Evolutionary conservation across 2,797 vertebrate species (phyloP).

Genomic region (Phylloscopus collybita): DNA sequence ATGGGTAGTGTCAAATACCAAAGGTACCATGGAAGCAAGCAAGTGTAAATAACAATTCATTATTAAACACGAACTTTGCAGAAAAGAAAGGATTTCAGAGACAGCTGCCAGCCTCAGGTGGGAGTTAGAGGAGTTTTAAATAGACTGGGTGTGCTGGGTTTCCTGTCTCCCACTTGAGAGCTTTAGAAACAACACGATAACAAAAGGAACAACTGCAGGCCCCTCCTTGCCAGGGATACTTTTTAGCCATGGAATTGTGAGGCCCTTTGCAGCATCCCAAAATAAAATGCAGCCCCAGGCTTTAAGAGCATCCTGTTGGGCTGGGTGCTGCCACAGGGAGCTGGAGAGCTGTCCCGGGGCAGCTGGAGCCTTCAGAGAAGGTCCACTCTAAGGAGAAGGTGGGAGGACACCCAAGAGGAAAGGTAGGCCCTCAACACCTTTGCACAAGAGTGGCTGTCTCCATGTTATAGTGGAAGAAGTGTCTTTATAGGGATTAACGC

Average conservation of each 20-base stretch:
- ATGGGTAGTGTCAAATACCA: constrained; percentile 5
- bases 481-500: background rate
- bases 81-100: constrained; percentile 35
- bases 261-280: background rate
- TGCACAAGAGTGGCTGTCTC: background rate
- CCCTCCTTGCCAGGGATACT: constrained; percentile 14
- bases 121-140: constrained; percentile 43
- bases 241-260: background rate
- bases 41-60: constrained; percentile 46
- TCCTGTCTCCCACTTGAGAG: constrained; percentile 29
- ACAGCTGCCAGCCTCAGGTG: constrained; percentile 45
- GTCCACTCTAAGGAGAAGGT: background rate
- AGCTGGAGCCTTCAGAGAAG: background rate
- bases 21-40: background rate
- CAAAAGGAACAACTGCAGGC: constrained; percentile 16
- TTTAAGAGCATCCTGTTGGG: background rate
- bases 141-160: background rate
- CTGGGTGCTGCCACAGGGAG: background rate
- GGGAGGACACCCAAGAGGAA: background rate
- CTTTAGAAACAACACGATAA: background rate
- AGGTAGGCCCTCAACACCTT: background rate
- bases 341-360: fast-evolving
- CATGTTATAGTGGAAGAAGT: fast-evolving
- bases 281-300: background rate
- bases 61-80: constrained; percentile 5